A percentile compares a stretch with the other conserved stretches of the same genome.
Evolutionary conservation across 2,113 vertebrate genomes (phyloP).

Genomic region (Mixornis gularis): DNA sequence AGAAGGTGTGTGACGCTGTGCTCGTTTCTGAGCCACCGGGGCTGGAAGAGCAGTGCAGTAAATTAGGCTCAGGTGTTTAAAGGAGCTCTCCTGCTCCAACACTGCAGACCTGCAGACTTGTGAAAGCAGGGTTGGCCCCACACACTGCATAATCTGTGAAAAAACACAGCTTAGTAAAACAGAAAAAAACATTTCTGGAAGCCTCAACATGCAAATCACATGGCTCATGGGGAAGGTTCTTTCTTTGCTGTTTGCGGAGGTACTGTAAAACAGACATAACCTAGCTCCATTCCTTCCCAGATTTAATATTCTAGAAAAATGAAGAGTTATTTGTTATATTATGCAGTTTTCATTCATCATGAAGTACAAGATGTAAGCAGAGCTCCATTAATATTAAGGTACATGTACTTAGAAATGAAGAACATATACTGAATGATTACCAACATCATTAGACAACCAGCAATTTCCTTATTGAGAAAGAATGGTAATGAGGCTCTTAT

Average conservation of each 20-base stretch:
- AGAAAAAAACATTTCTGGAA: not conserved
- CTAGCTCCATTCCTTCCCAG: not conserved
- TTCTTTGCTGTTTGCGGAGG: not conserved
- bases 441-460: not conserved
- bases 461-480: constrained; percentile 7
- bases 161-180: not conserved
- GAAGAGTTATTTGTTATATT: not conserved
- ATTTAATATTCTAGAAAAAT: not conserved
- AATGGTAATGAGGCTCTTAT: not conserved
- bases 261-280: not conserved
- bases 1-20: rapidly evolving
- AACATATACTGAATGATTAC: not conserved
- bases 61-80: not conserved
- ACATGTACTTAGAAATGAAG: not conserved
- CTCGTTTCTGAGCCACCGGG: not conserved
- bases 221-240: rapidly evolving
- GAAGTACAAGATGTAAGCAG: not conserved
- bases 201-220: rapidly evolving
- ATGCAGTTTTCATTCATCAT: not conserved
- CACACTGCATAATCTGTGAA: rapidly evolving
- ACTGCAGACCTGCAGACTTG: not conserved
- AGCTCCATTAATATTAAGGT: constrained; percentile 11
- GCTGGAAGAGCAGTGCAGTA: not conserved
- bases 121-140: rapidly evolving
- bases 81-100: rapidly evolving